These are phyloP conservation scores for Madoqua kirkii DNA, from an alignment of 2,113 vertebrate species.

Conservation along the genomic window DNA sequence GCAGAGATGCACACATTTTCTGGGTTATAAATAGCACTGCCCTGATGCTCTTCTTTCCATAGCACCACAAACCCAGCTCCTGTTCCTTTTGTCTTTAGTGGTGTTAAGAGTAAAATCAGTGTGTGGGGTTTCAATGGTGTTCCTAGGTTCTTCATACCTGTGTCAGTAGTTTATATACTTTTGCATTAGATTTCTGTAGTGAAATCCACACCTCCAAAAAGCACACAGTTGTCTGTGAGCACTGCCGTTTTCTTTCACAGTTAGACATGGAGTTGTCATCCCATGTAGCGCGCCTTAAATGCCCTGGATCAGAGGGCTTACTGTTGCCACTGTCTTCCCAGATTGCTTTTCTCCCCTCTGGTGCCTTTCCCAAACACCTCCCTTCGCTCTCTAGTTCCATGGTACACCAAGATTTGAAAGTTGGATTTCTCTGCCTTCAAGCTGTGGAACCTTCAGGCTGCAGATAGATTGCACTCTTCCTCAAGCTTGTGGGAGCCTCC, in stretches of 20 bases:
- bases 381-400: background rate
- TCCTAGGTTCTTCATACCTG: background rate
- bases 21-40: background rate
- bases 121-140: background rate
- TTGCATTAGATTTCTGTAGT: background rate
- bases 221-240: background rate
- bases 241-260: background rate
- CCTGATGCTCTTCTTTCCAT: background rate
- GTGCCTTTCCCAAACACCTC: background rate
- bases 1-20: background rate
- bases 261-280: background rate
- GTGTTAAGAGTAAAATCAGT: background rate
- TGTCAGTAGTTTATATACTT: background rate
- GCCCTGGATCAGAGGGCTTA: background rate
- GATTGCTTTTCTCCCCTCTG: background rate
- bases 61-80: background rate
- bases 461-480: no score
- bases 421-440: background rate
- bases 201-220: background rate
- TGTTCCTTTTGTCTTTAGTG: background rate
- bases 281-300: background rate
- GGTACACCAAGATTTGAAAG: background rate
- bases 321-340: background rate
- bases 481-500: background rate
- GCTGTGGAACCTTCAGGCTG: background rate